Conservation (phyloP, 2,797 vertebrate species). For the Sebastes kiyomatsui region DNA sequence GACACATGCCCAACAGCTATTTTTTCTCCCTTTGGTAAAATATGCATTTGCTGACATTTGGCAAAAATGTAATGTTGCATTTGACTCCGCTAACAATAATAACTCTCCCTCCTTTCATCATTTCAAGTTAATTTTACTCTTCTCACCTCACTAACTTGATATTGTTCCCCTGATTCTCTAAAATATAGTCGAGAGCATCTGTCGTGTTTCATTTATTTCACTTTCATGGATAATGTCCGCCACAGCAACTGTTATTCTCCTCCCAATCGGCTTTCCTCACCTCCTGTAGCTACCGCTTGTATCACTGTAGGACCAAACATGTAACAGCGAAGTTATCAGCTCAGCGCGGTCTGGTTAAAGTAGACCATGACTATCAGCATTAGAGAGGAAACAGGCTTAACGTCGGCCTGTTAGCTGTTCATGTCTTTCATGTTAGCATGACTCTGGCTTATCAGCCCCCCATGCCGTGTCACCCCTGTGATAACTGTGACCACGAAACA, state of each 20-base stretch:
- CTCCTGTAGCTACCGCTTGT: slow-evolving; percentile 35
- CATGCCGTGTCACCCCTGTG: slow-evolving; percentile 22
- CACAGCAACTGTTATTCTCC: slow-evolving; percentile 3
- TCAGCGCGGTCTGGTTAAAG: slow-evolving; percentile 49
- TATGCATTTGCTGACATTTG: slow-evolving; percentile 48
- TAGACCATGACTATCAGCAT: slow-evolving; percentile 70
- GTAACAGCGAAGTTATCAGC: slow-evolving; percentile 53
- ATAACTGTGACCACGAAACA: slow-evolving; percentile 47
- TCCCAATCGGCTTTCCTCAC: slow-evolving; percentile 43
- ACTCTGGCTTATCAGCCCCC: slow-evolving; percentile 45
- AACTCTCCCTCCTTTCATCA: slow-evolving; percentile 30
- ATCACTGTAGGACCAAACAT: slow-evolving; percentile 20
- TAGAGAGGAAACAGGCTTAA: slow-evolving; percentile 38
- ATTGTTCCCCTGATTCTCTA: slow-evolving; percentile 11
- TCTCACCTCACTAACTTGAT: slow-evolving; percentile 27
- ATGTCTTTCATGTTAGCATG: slow-evolving; percentile 48
- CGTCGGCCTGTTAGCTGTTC: slow-evolving; percentile 40
- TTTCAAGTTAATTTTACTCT: slow-evolving; percentile 29
- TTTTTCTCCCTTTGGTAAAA: slow-evolving; percentile 26
- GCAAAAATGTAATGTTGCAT: slow-evolving; percentile 24
- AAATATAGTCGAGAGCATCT: slow-evolving; percentile 12
- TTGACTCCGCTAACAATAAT: slow-evolving; percentile 35
- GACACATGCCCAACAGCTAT: slow-evolving; percentile 34
- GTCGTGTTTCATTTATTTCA: slow-evolving; percentile 31
- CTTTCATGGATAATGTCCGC: slow-evolving; percentile 25